Evolutionary conservation across 1,140 invertebrate genomes (phyloP), one percentile per base, ranked within the genome.

Genomic region (Cherax destructor): DNA sequence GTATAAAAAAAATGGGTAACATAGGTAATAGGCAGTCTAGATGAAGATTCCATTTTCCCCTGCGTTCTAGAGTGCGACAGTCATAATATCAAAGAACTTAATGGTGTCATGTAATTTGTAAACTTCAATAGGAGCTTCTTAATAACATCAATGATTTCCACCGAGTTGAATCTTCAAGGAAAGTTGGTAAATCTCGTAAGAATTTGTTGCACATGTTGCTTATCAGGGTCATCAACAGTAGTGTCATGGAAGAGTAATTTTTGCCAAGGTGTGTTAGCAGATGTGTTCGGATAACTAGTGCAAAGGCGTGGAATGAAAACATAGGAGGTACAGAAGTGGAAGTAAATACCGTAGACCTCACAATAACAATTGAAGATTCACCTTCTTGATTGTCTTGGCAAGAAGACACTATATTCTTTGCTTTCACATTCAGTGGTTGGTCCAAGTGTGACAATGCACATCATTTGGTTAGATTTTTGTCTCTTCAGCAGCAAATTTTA

Each of bases 1-100:
- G 81, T 52, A 83, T 56, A 83, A 41, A 41, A 41, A 49, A 83
- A 83, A 83, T 61, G 81, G 81, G 81, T 52, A 59, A 83, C 81
- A 83, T 83, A 47, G 81, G 18, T 83, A 49, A 59, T 83, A 80
- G 16, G 41, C 81, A 61, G 2, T 83, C 81, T 83, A 83, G 59
- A 83, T 83, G 50, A 83, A 83, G 59, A 30, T 83, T 83, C 81
- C 81, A 61, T 4, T 83, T 83, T 65, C 52, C 81, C 59, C 81
- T 59, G 59, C 59, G 7, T 59, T 59, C 56, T 83, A 50, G 61
- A 83, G 59, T 65, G 81, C 81, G 50, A 83, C 59, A 83, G 81
- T 83, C 81, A 83, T 52, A 83, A 83, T 16, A n/a, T 83, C 81
- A 56, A 80, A 80, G 49, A 41, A 49, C 78, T 41, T 41, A 41